phyloP scores from a whole-genome alignment of 2,797 vertebrate genomes.

The Cyclopterus lumpus region DNA sequence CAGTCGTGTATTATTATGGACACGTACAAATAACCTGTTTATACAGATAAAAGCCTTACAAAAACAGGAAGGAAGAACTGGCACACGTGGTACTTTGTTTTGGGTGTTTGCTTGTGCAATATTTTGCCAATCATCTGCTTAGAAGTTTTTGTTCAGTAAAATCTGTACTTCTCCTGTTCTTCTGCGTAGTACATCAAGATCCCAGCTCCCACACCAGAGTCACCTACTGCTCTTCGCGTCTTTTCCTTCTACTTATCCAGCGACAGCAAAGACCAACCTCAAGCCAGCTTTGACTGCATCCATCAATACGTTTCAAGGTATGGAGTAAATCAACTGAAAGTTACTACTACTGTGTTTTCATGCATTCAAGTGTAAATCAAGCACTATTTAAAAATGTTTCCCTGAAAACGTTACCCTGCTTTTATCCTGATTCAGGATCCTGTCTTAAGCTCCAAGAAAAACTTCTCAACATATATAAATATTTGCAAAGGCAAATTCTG shows the following conservation, averaged over 20 bases:
- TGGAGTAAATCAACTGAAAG: neutral
- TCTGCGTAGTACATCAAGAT: conserved; percentile 84
- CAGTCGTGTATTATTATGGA: neutral
- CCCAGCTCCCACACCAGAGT: conserved; percentile 78
- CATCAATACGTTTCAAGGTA: conserved; percentile 84
- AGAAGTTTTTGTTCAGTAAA: neutral
- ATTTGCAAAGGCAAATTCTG: neutral
- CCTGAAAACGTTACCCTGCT: neutral
- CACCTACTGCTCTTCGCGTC: conserved; percentile 74
- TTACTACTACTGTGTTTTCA: neutral
- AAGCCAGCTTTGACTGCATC: conserved; percentile 88
- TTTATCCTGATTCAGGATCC: neutral
- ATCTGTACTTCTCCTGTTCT: conserved; percentile 17
- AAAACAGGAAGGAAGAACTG: neutral
- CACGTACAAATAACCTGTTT: neutral
- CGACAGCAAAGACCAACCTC: conserved; percentile 86
- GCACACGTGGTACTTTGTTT: neutral
- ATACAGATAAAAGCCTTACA: neutral
- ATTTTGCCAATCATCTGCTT: neutral
- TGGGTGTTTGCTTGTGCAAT: neutral
- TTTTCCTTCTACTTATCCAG: conserved; percentile 90
- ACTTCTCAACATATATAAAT: no score
- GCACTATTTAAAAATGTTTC: neutral
- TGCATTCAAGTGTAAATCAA: neutral
- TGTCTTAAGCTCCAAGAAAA: neutral